A percentile compares a stretch with the other conserved stretches of the same genome.
These are phyloP conservation scores for Biston betularia DNA, from an alignment of 2,888 invertebrate species.

Conservation along the genomic window DNA sequence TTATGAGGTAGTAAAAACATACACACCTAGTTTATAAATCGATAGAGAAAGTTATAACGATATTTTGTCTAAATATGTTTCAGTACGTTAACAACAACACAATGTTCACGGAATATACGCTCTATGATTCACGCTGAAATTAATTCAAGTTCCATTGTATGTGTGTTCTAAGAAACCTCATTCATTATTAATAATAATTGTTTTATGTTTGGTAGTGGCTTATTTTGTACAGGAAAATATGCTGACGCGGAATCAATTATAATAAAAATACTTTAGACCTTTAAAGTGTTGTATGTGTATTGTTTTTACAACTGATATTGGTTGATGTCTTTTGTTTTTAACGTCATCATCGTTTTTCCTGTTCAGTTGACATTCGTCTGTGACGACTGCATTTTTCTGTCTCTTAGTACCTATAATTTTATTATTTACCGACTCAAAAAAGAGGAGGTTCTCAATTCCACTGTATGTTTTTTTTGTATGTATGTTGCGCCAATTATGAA, in stretches of 20 bases:
- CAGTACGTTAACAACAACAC: not conserved
- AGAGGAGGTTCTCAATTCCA: too few species aligned
- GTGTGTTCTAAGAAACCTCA: constrained; percentile 69
- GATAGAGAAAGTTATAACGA: too few species aligned
- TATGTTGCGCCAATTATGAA: too few species aligned
- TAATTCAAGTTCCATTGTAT: constrained; percentile 61
- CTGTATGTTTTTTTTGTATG: too few species aligned
- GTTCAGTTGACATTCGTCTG: too few species aligned
- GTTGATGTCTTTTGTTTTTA: not conserved
- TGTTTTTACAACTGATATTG: constrained; percentile 1
- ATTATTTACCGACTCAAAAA: too few species aligned
- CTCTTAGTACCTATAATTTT: too few species aligned
- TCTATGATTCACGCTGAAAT: constrained; percentile 45
- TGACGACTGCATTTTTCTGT: too few species aligned
- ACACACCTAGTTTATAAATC: too few species aligned
- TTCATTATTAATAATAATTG: constrained; percentile 77
- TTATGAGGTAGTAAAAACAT: too few species aligned
- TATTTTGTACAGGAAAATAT: constrained; percentile 48
- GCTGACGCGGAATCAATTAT: constrained; percentile 21
- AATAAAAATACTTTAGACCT: constrained; percentile 5
- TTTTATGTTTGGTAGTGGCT: constrained; percentile 53
- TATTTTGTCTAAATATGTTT: constrained; percentile 14
- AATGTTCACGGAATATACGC: constrained; percentile 4
- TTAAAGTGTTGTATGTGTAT: not conserved
- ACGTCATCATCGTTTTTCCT: too few species aligned